Evolutionary conservation across 1,140 invertebrate species (phyloP), one percentile per base, ranked within the genome.

Genomic region (Luehdorfia chinensis): DNA sequence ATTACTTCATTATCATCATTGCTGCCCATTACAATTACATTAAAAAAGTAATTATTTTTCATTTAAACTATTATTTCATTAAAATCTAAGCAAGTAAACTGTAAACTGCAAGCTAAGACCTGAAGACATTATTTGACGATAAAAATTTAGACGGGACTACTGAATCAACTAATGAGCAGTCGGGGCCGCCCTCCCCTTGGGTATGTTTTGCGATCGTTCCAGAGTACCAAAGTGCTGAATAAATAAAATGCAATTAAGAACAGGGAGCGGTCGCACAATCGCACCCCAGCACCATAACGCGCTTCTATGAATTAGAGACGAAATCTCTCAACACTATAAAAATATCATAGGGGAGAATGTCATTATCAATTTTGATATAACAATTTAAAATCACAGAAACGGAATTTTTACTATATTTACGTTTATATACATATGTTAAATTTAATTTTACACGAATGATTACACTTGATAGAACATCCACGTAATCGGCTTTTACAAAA

Each of bases 201-300:
- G 36, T 59, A 58, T 52, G 44, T 66, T 59, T 37, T 37, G 46
- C 47, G 34, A 51, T 39, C 50, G 39, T 61, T 57, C 31, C 45
- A 56, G 61, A 55, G 58, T 53, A 50, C 56, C 54, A 56, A 59
- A 61, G 73, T 67, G 56, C 53, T 83, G 69, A 83, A 80, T 83
- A 80, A 83, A 79, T 80, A 78, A 84, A 78, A 74, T 68, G 63
- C 68, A 78, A 84, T 80, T 80, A 75, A 59, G 64, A 67, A 48
- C 46, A 70, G 72, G 60, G 63, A 53, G 57, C 47, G 39, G 47
- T 33, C 36, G 41, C 56, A 54, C 56, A 50, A 54, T 49, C 57
- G 59, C 50, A 54, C 56, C 45, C 60, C 55, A 47, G 39, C 57
- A 47, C 45, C 41, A 39, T 46, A 46, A 57, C 49, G 36, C 45